Base-by-base conservation (phyloP, 2,113 vertebrate genomes). In the Bufo gargarizans region DNA sequence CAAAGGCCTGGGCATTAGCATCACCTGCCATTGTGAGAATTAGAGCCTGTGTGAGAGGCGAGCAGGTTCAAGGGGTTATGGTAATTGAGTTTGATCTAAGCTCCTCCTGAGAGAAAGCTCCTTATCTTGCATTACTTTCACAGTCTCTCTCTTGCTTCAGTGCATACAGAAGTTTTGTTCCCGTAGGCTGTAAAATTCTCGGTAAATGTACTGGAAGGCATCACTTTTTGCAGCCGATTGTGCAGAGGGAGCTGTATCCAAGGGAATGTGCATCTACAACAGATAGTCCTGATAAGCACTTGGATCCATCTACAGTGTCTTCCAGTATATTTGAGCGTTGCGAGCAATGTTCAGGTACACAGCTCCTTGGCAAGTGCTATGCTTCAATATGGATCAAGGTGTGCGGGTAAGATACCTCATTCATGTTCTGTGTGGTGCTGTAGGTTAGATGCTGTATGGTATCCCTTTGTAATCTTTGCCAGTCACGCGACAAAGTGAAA, bases 51-150 rank as follows among this genome's bases (percentile, higher is more conserved):
- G 82, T 63, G 71, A 90, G 89, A 89, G 91, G 83, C 79, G 77
- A 83, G 81, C 49, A 90, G 90, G 90, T 90, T 92, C 91, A 92
- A 89, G 93, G 90, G 90, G 92, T 90, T 89, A 89, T 92, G 90
- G 89, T 94, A 93, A 93, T 95, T 93, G 93, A 93, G 93, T 94
- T 94, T 95, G 93, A 95, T 91, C 91, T 95, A 94, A 95, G 91
- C 92, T 93, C 91, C 92, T 93, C 90, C 90, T 79, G 84, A 91
- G 91, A 91, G 86, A 93, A 92, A 93, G 91, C 93, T 90, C 92
- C 93, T 93, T 92, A 87, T 82, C 67, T 0, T 90, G 90, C 91
- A 87, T 92, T 94, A 93, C 92, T 92, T 93, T 90, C 90, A 93
- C 88, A 87, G 91, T 93, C 90, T 67, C 59, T 84, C 87, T 86